phyloP scores from a whole-genome alignment of 2,797 vertebrate genomes.

The Crax fasciolata region DNA sequence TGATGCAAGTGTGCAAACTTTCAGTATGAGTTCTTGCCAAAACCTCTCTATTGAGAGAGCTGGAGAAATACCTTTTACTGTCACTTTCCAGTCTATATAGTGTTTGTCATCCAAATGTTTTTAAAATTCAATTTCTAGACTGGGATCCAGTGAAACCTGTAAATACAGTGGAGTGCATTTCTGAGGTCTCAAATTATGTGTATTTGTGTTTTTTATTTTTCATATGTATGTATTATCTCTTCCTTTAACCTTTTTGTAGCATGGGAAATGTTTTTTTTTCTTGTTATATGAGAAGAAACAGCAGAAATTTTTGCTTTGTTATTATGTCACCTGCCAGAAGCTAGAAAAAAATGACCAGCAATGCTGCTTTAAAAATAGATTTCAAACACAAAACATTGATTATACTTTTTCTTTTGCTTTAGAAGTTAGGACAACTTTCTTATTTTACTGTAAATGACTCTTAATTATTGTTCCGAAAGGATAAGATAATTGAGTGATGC shows the following conservation, averaged over 20 bases:
- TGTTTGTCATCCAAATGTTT: not conserved
- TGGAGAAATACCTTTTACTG: not conserved
- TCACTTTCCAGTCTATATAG: not conserved
- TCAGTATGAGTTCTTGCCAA: not conserved
- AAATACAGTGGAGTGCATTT: not conserved
- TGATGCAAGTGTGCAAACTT: not conserved
- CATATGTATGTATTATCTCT: not conserved
- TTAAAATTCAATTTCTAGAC: not conserved
- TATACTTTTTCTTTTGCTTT: not conserved
- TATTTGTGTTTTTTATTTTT: not conserved
- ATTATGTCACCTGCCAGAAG: not conserved
- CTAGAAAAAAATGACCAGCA: not conserved
- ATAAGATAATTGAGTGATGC: not conserved
- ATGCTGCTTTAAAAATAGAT: not conserved
- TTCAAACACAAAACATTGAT: not conserved
- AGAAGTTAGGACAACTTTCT: not conserved
- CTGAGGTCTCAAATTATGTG: rapidly evolving
- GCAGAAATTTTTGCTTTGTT: not conserved
- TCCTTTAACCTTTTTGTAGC: not conserved
- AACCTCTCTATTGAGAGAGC: not conserved
- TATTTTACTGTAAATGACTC: not conserved
- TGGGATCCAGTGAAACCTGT: not conserved
- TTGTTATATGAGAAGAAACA: not conserved
- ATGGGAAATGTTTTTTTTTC: not conserved
- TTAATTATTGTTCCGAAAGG: not conserved